Evolutionary conservation across 2,113 vertebrate genomes (phyloP).

Genomic region (Ctenodactylus gundi): DNA sequence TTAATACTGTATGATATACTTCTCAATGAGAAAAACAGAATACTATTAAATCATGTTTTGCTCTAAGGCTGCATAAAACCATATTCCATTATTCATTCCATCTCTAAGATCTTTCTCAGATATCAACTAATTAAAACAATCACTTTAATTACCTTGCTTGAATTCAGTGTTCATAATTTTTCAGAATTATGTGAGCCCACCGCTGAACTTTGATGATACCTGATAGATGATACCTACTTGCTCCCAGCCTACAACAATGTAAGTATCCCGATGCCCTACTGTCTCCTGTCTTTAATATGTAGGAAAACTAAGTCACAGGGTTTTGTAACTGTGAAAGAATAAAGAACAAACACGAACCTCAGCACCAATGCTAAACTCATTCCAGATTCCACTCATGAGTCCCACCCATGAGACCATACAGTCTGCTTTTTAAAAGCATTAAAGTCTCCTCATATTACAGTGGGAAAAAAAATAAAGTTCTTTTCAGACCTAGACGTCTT

Average conservation of each 20-base stretch:
- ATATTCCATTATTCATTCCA: not conserved
- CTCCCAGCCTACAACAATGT: not conserved
- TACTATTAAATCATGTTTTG: not conserved
- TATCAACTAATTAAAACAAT: constrained; percentile 8
- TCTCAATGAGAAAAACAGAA: not conserved
- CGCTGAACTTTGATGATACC: not conserved
- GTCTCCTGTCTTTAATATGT: constrained; percentile 8
- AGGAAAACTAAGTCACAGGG: constrained; percentile 40
- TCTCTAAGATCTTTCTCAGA: not conserved
- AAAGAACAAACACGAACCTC: constrained; percentile 23
- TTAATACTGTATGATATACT: not conserved
- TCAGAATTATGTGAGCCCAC: not conserved
- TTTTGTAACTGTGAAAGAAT: constrained; percentile 15
- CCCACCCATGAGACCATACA: constrained; percentile 41
- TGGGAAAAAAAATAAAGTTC: constrained; percentile 55
- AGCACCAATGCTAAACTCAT: constrained; percentile 39
- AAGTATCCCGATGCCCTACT: not conserved
- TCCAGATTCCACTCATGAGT: constrained; percentile 32
- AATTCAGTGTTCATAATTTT: not conserved
- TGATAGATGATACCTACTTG: not conserved
- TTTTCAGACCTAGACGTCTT: constrained; percentile 47
- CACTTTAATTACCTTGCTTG: not conserved
- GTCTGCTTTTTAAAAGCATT: constrained; percentile 57
- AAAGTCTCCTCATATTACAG: constrained; percentile 52
- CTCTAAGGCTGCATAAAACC: not conserved